Percentiles rank a stretch among this genome's conserved stretches.
Conservation (phyloP, 92 coral and sea anemone species). For the Siderastrea siderea region DNA sequence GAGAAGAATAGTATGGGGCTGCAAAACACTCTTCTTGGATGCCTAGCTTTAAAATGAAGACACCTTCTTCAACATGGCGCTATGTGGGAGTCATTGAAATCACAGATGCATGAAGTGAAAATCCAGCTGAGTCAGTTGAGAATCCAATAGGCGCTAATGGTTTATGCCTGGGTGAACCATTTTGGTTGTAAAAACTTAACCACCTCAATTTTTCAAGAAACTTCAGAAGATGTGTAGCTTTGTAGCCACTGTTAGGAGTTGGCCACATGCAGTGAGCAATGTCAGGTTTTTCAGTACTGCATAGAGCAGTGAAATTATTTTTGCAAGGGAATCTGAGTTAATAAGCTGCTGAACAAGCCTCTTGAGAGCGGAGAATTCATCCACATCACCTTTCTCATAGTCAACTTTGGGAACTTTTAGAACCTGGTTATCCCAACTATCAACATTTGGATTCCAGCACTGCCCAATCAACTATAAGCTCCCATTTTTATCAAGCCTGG, state of each 20-base stretch:
- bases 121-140: conserved; percentile 1
- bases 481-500: conserved; percentile 24
- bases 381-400: conserved; percentile 18
- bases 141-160: neutral
- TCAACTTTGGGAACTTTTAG: conserved; percentile 21
- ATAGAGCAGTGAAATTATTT: neutral
- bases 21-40: conserved; percentile 43
- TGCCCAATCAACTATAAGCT: conserved; percentile 14
- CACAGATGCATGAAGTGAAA: conserved; percentile 2
- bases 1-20: conserved; percentile 39
- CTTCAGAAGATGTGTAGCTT: conserved; percentile 22
- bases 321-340: neutral
- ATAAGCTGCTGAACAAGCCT: neutral
- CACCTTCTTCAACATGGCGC: conserved; percentile 25
- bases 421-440: conserved; percentile 16
- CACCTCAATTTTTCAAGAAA: conserved; percentile 3
- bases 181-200: neutral
- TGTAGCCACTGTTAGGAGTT: conserved; percentile 43
- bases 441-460: conserved; percentile 36
- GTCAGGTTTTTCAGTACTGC: conserved; percentile 29
- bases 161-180: neutral
- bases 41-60: conserved; percentile 29
- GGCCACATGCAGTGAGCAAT: conserved; percentile 39
- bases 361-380: conserved; percentile 9
- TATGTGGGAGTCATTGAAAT: neutral